phyloP scores from a whole-genome alignment of 2,888 invertebrate genomes.

The Pachymerium ferrugineum region DNA sequence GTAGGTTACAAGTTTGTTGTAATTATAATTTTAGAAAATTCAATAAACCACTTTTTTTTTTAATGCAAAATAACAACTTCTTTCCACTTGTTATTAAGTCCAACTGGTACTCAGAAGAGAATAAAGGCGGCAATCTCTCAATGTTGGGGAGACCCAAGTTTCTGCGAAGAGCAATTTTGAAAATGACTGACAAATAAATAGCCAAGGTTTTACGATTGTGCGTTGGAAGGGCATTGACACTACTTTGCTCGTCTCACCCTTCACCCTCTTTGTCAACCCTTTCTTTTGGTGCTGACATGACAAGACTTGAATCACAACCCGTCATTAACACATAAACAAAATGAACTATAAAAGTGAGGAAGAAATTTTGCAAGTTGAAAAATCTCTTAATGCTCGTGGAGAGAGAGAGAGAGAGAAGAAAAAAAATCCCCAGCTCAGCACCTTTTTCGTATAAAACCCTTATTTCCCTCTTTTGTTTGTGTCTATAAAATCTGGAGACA shows the following conservation, averaged over 20 bases:
- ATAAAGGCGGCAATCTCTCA: slow-evolving; percentile 12
- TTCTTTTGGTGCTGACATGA: slow-evolving; percentile 15
- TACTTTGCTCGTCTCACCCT: neutral
- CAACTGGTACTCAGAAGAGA: too few species aligned
- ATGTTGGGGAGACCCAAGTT: neutral
- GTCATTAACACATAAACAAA: slow-evolving; percentile 22
- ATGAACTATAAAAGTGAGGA: neutral
- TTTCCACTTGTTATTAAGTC: too few species aligned
- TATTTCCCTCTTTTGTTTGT: too few species aligned
- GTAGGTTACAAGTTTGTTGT: too few species aligned
- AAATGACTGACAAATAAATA: slow-evolving; percentile 27
- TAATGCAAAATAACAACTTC: too few species aligned
- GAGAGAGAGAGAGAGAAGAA: neutral
- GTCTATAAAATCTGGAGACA: too few species aligned
- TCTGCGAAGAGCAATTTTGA: slow-evolving; percentile 10
- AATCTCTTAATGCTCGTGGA: too few species aligned
- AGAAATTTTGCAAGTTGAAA: too few species aligned
- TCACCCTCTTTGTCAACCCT: slow-evolving; percentile 14
- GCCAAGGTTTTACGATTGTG: slow-evolving; percentile 17
- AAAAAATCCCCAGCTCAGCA: neutral
- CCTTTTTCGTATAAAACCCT: too few species aligned
- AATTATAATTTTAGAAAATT: too few species aligned
- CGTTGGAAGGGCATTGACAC: slow-evolving; percentile 21
- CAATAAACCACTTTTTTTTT: too few species aligned
- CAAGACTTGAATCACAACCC: neutral